Evolutionary conservation across 2,797 vertebrate genomes (phyloP), one percentile per base, ranked within the genome.

Genomic region (Acanthurus lineatus): DNA sequence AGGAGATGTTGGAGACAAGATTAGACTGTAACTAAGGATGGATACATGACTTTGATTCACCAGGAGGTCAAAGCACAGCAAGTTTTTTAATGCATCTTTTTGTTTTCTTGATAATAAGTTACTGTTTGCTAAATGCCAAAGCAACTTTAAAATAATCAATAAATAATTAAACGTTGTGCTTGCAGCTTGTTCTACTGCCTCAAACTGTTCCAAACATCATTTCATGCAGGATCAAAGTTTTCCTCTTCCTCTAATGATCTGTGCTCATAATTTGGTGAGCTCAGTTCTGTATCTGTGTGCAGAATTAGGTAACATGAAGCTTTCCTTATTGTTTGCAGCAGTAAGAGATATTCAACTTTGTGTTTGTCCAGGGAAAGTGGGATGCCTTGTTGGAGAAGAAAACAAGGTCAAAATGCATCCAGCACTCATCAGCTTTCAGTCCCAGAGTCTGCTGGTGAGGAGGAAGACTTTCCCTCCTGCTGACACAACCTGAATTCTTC

Each of bases 391-490:
- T 62, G 42, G 32, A 68, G 58, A 35, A 67, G 19, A 58, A 69
- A 70, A 57, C 62, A 11, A 73, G 58, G 57, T 67, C 60, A 40
- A 72, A 79, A 76, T 42, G 63, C 54, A 74, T 61, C 56, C 16
- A 63, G 76, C 83, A 32, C 83, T 59, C 62, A 2, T 79, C 82
- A 85, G 74, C 49, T 59, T 53, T 66, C 51, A 73, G n/a, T 68
- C 59, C 63, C 60, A 45, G 16, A 76, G 52, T 81, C 57, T 48
- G 77, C 75, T 61, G 69, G 59, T 45, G 70, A 77, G 73, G 53
- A 62, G 59, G 69, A 62, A 64, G 73, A 73, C 65, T 68, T 38
- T 52, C 65, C 73, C 69, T 62, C 47, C 73, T 45, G 64, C 58
- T 67, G 70, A 85, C 53, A 44, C 1, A 1, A 53, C 60, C 72